phyloP scores from a whole-genome alignment of 2,113 vertebrate species.

The Callocephalon fimbriatum region DNA sequence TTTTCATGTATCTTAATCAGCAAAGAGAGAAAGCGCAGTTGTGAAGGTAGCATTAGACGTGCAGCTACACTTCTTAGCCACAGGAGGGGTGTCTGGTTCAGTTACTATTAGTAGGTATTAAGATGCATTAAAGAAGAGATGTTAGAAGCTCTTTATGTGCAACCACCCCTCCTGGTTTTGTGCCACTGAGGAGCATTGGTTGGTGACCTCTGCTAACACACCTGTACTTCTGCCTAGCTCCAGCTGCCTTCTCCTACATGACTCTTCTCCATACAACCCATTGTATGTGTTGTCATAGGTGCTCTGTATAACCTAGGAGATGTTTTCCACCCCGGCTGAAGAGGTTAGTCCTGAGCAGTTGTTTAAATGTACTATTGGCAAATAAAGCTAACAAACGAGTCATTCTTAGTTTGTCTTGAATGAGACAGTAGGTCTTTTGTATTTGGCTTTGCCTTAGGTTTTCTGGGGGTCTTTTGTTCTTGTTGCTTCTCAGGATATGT shows the following conservation, averaged over 20 bases:
- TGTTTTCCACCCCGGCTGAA: not conserved
- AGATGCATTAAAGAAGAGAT: not conserved
- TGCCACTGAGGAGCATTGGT: not conserved
- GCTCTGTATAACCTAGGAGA: slow-evolving; percentile 8
- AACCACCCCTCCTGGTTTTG: not conserved
- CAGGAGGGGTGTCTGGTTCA: slow-evolving; percentile 43
- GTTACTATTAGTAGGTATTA: not conserved
- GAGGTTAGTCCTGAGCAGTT: slow-evolving; percentile 27
- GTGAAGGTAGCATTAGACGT: not conserved
- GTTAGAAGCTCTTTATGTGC: not conserved
- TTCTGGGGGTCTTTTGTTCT: not conserved
- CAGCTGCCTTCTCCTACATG: not conserved
- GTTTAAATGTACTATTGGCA: slow-evolving; percentile 63
- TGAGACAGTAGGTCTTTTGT: not conserved
- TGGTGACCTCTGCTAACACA: not conserved
- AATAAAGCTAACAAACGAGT: slow-evolving; percentile 45
- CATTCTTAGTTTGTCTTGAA: slow-evolving; percentile 25
- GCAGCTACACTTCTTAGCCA: slow-evolving; percentile 38
- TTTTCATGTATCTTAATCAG: not conserved
- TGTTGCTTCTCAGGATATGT: not conserved
- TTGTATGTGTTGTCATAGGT: not conserved
- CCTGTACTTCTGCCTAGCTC: fast-evolving
- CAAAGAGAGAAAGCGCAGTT: not conserved
- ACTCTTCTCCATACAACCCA: not conserved
- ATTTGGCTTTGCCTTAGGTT: not conserved